phyloP scores from a whole-genome alignment of 2,113 vertebrate genomes.

The Chionomys nivalis region DNA sequence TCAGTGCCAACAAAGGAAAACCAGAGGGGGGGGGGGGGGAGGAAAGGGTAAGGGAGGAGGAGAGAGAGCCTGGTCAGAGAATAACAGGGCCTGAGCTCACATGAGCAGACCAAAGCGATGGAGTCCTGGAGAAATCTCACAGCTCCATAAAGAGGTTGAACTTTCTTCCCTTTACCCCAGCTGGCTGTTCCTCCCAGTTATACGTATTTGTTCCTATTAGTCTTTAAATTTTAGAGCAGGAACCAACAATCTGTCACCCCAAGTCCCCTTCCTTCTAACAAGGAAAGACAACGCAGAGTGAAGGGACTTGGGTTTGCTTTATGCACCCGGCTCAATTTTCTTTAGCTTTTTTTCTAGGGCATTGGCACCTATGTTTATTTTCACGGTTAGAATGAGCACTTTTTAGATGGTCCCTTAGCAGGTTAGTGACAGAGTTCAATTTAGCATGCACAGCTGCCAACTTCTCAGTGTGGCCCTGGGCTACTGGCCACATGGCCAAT shows the following conservation, averaged over 20 bases:
- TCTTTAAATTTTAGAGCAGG: slow-evolving; percentile 5
- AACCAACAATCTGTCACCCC: neutral
- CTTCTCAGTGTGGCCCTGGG: slow-evolving; percentile 32
- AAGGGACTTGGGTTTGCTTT: neutral
- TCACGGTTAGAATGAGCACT: slow-evolving; percentile 56
- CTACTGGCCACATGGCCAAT: neutral
- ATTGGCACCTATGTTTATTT: slow-evolving; percentile 55
- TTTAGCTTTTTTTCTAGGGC: neutral
- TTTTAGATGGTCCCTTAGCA: slow-evolving; percentile 34
- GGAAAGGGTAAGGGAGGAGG: no score
- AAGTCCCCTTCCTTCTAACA: neutral
- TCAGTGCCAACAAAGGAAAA: neutral
- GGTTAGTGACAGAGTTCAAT: neutral
- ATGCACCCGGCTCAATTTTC: neutral
- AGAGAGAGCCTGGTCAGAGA: neutral
- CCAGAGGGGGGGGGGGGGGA: neutral
- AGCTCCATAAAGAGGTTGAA: neutral
- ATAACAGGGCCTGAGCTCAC: neutral
- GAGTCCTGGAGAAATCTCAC: neutral
- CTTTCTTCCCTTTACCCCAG: neutral
- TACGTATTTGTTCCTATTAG: neutral
- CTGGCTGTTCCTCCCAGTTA: neutral
- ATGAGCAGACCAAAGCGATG: neutral
- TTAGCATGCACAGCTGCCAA: slow-evolving; percentile 53
- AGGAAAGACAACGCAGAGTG: neutral